Base-by-base conservation (phyloP, 92 coral and sea anemone species). In the Scolanthus callimorphus region DNA sequence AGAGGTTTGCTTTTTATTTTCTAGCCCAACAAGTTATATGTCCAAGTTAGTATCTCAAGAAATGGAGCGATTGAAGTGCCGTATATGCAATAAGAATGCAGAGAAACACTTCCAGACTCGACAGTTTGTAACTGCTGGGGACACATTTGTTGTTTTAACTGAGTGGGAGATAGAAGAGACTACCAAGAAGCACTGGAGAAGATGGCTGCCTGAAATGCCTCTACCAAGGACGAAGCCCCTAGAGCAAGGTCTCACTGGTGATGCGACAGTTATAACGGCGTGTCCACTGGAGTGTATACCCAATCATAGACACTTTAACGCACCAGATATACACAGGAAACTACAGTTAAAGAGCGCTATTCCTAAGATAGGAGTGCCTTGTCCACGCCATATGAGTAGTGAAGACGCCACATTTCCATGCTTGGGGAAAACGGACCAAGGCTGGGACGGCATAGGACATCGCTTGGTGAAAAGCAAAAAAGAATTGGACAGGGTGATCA, bases 201-300 rank as follows among this genome's bases (percentile, higher is more conserved):
- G 39, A 59, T 79, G 85, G 85, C 67, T 73, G 38, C 75, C 80
- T 0, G 69, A 3, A 20, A 71, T 56, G 29, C 62, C 67, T 13
- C 34, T 55, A 11, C 67, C 69, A 12, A 44, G 38, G 6, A 22
- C 39, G 20, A 73, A 63, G 31, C 34, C 68, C 9, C 34, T 67
- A 8, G 85, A 79, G 19, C 80, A 79, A 11, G 85, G 85, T 3
- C 21, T 79, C 10, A 49, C 27, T n/a, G 75, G 72, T 54, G 77
- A 64, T 1, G 39, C 63, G 17, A 65, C 64, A 0, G 56, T 79
- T 20, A 60, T 79, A 15, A 79, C 85, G 2, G 23, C 26, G 31
- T 51, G 28, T 1, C 68, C 85, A 28, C 57, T 79, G 2, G 41
- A 79, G 51, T 55, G 44, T 9, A 71, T 78, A 3, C 85, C 85